Conservation (phyloP, 2,797 vertebrate genomes). For the Esox masquinongy region DNA sequence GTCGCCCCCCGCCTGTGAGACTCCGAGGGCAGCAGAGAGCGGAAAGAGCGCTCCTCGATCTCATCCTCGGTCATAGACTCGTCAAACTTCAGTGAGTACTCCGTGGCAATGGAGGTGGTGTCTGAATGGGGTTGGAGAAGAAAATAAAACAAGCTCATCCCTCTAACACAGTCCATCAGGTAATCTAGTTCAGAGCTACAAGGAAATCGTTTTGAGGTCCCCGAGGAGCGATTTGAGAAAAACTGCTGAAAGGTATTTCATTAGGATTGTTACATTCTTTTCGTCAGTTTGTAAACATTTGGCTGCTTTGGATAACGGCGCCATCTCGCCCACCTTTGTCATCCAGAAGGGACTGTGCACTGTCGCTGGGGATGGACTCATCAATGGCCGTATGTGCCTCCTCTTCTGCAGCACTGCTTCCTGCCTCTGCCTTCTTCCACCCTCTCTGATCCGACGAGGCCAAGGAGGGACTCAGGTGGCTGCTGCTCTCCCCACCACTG, state of each 20-base stretch:
- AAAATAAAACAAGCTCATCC: background rate
- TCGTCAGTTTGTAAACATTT: no score
- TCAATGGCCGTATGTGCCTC: constrained; percentile 76
- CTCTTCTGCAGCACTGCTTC: constrained; percentile 82
- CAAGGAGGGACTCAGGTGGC: constrained; percentile 74
- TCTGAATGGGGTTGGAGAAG: constrained; percentile 63
- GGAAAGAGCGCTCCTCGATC: constrained; percentile 92
- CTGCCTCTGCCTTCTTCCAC: constrained; percentile 66
- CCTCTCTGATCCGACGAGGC: constrained; percentile 64
- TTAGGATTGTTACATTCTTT: no score
- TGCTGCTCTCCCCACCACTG: constrained; percentile 73
- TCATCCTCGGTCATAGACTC: constrained; percentile 97
- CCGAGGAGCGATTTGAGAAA: no score
- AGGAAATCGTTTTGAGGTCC: no score
- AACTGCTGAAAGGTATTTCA: no score
- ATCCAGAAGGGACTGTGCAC: constrained; percentile 77
- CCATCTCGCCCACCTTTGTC: constrained; percentile 82
- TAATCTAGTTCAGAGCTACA: background rate
- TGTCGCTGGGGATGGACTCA: constrained; percentile 82
- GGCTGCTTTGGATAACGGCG: no score
- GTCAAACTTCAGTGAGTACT: constrained; percentile 93
- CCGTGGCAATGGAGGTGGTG: constrained; percentile 84
- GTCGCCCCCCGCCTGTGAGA: constrained; percentile 90
- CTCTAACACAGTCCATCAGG: background rate
- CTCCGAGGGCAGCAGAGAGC: constrained; percentile 93